Percentiles rank a stretch among this genome's conserved stretches.
These are phyloP conservation scores for Drosophila teissieri DNA, from an alignment of 1,140 invertebrate genomes.

Conservation along the genomic window DNA sequence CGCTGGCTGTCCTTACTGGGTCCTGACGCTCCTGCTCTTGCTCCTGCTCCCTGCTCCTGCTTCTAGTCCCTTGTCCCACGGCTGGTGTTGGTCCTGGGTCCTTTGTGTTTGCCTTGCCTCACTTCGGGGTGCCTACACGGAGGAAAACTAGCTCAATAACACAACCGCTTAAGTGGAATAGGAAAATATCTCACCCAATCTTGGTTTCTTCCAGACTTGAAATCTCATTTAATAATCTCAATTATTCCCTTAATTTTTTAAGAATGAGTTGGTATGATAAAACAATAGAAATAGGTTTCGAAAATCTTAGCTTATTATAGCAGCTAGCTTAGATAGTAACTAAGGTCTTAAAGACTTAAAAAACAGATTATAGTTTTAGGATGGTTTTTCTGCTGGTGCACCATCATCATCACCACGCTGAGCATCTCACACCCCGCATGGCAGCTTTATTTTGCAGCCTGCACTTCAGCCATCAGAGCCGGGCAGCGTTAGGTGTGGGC, in stretches of 20 bases:
- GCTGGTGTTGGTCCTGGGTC: slow-evolving; percentile 43
- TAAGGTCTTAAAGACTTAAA: too few relatives aligned
- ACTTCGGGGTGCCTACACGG: slow-evolving; percentile 32
- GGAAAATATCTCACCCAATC: too few relatives aligned
- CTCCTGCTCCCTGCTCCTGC: slow-evolving; percentile 14
- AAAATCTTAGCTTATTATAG: too few relatives aligned
- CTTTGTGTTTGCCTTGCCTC: slow-evolving; percentile 51
- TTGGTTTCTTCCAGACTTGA: background rate
- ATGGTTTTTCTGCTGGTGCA: slow-evolving; percentile 1
- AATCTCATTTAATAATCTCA: background rate
- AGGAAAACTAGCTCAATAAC: background rate
- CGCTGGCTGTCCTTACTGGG: slow-evolving; percentile 52
- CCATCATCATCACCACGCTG: slow-evolving; percentile 26
- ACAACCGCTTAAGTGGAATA: too few relatives aligned
- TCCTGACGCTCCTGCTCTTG: slow-evolving; percentile 30
- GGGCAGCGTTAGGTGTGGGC: slow-evolving; percentile 60
- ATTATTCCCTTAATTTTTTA: too few relatives aligned
- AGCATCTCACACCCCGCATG: slow-evolving; percentile 44
- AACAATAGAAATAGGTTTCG: too few relatives aligned
- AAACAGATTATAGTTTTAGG: too few relatives aligned
- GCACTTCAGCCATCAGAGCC: slow-evolving; percentile 59
- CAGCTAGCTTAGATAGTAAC: too few relatives aligned
- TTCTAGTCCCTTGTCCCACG: slow-evolving; percentile 19
- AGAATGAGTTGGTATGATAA: too few relatives aligned
- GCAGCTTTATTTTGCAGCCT: slow-evolving; percentile 56